Evolutionary conservation across 1,140 invertebrate genomes (phyloP), one percentile per base, ranked within the genome.

Genomic region (Tetramorium simillimum): DNA sequence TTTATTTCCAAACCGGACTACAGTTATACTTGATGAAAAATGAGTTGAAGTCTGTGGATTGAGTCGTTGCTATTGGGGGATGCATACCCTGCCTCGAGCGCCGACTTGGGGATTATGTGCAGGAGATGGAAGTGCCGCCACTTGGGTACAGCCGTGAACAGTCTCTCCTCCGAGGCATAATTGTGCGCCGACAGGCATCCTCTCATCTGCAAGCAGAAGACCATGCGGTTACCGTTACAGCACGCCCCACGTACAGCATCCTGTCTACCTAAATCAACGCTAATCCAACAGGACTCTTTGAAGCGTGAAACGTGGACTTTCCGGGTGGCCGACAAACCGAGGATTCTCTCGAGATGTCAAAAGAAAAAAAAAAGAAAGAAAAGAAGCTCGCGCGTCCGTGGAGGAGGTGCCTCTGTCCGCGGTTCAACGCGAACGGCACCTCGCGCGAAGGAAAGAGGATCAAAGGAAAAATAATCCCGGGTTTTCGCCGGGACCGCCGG

Each of bases 61-160:
- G 49, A 51, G 18, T 76, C 14, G 12, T 24, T 33, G 2, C 43
- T 62, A 24, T 5, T 40, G 33, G 43, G 33, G 33, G 33, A 33
- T 14, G 46, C 89, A 85, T 94, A 95, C 95, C 95, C 95, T 89
- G 94, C 95, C 92, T 95, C 94, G 10, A 95, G 88, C 63, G 94
- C 95, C 16, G 94, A 95, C 87, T 95, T 95, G 40, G 95, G 95
- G 65, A 95, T 92, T 88, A 95, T 92, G 43, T 94, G 92, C 78
- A 92, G 89, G 6, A 95, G 84, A 78, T 93, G 88, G 65, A 95
- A 91, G 69, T 93, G 92, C 86, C 95, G 92, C 94, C 94, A 95
- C 51, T 93, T 92, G 65, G 95, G 95, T 91, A 95, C 94, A 77
- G 90, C 92, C 63, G 93, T 92, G 76, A 95, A 95, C 65, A 95